A percentile compares a stretch with the other conserved stretches of the same genome.
These are phyloP conservation scores for Pseudoips prasinana DNA, from an alignment of 2,888 invertebrate species.

Conservation along the genomic window DNA sequence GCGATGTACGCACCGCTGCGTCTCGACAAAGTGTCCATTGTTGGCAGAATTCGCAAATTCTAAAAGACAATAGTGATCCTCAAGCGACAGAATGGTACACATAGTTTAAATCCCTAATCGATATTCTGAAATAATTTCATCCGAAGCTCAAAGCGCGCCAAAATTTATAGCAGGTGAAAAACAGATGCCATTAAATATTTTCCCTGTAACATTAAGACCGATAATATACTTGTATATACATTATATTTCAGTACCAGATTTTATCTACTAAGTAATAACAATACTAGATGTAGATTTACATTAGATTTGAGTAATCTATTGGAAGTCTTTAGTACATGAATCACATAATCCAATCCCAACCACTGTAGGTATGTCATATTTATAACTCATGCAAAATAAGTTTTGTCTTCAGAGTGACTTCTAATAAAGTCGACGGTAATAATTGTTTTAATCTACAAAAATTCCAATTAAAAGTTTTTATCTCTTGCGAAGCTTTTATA, in stretches of 20 bases:
- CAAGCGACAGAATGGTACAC: conserved; percentile 37
- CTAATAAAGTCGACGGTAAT: conserved; percentile 53
- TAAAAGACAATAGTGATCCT: conserved; percentile 55
- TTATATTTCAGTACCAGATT: no score
- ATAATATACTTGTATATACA: no score
- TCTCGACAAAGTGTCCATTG: conserved; percentile 54
- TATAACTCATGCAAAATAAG: conserved; percentile 23
- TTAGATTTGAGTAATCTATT: no score
- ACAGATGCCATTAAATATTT: no score
- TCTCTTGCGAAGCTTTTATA: conserved; percentile 55
- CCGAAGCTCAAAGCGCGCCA: conserved; percentile 31
- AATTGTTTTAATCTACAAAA: conserved; percentile 72
- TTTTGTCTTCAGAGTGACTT: conserved; percentile 43
- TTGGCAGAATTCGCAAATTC: conserved; percentile 50
- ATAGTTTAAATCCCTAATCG: conserved; percentile 49
- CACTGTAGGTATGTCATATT: no score
- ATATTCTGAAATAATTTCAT: conserved; percentile 48
- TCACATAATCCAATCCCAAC: no score
- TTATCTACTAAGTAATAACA: no score
- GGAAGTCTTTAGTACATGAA: no score
- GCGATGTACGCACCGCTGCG: conserved; percentile 42
- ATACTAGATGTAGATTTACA: no score
- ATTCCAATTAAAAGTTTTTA: conserved; percentile 72
- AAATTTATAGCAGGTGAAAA: no score
- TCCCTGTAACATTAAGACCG: no score